Base-by-base conservation (phyloP, 2,888 invertebrate genomes). In the Odontothrips loti region DNA sequence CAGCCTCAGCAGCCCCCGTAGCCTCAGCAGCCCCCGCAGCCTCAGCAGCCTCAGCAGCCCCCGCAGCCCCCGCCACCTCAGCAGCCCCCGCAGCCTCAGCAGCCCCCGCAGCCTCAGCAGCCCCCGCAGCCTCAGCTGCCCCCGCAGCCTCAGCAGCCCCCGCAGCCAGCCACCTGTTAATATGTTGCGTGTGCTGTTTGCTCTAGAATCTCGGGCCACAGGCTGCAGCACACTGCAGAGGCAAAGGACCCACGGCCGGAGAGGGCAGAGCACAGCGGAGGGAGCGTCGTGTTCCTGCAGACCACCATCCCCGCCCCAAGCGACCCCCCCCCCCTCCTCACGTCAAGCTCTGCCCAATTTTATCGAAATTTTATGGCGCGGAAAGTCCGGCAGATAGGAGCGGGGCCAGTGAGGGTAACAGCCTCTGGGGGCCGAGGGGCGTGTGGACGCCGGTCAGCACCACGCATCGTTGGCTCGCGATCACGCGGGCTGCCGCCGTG, bases 311-410 rank as follows among this genome's bases (percentile, higher is more conserved):
- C 34, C 15, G 10, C 68, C 68, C 58, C n/a, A n/a, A n/a, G n/a
- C n/a, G n/a, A n/a, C n/a, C 68, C 68, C 68, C 23, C 68, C 27
- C 27, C 68, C 12, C 27, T 23, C 68, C n/a, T n/a, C 68, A 11
- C 23, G 20, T 10, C 23, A 43, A 43, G 23, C 11, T 27, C 68
- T 27, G 68, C 68, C 23, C 68, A 75, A 75, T 75, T 75, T 75
- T 75, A 75, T 75, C 68, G 68, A 75, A 75, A 75, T 75, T 75
- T 75, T 75, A 75, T 75, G 68, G 68, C 27, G 68, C 27, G 68
- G 68, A 75, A 75, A 75, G 68, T 27, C 27, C 68, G 68, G 68
- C 68, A 23, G 68, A 75, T 75, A 75, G 68, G 68, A 75, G 27
- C 68, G 23, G 23, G 12, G 68, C 68, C 68, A 75, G 68, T 75